Conservation (phyloP, 2,797 vertebrate species). For the Leptodactylus fallax region DNA sequence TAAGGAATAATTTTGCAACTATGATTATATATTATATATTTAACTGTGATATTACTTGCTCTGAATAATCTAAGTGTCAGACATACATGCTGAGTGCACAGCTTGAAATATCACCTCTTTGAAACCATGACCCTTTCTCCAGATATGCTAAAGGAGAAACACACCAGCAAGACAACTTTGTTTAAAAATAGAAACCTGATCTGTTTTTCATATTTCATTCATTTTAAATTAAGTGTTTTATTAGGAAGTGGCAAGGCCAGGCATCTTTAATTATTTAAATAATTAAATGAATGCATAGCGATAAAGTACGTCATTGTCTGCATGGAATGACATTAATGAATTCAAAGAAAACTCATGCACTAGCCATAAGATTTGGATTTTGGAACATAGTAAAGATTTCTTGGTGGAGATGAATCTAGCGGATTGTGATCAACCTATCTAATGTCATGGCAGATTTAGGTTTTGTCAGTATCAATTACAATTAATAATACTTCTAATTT, state of each 20-base stretch:
- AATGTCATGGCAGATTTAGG: constrained; percentile 28
- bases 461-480: neutral
- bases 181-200: constrained; percentile 59
- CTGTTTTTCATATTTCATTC: constrained; percentile 61
- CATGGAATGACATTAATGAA: constrained; percentile 57
- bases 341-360: constrained; percentile 25
- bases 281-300: constrained; percentile 55
- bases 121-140: constrained; percentile 37
- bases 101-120: constrained; percentile 46
- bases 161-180: constrained; percentile 46
- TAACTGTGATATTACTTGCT: constrained; percentile 17
- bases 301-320: constrained; percentile 61
- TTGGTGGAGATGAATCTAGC: constrained; percentile 11
- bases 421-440: constrained; percentile 27
- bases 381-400: constrained; percentile 16
- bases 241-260: constrained; percentile 57
- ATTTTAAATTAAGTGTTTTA: constrained; percentile 62
- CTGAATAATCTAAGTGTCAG: constrained; percentile 43
- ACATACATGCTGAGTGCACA: constrained; percentile 26
- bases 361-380: constrained; percentile 32
- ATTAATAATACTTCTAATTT: neutral
- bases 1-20: neutral
- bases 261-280: constrained; percentile 58
- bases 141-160: constrained; percentile 39
- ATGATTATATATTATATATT: neutral